A percentile compares a stretch with the other conserved stretches of the same genome.
phyloP scores from a whole-genome alignment of 1,140 invertebrate genomes.

The Meloidogyne hapla region DNA sequence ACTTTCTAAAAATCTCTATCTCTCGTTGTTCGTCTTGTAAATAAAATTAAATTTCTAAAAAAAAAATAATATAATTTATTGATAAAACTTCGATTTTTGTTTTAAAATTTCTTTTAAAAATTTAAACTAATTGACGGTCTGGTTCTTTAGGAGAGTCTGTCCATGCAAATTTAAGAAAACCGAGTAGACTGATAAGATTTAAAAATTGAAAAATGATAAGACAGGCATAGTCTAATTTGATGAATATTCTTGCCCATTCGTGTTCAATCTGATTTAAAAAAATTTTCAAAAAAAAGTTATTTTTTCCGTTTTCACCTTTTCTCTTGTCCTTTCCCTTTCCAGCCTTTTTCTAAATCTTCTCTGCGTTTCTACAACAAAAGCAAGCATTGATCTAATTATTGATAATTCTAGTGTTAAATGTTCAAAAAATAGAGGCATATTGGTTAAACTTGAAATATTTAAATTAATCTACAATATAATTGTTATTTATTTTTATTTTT shows the following conservation, averaged over 20 bases:
- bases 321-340: slow-evolving; percentile 17
- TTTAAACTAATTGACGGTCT: slow-evolving; percentile 13
- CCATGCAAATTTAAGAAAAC: slow-evolving; percentile 54
- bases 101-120: neutral
- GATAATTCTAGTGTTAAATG: slow-evolving; percentile 6
- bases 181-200: slow-evolving; percentile 50
- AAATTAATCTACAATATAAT: too few species aligned
- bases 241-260: slow-evolving; percentile 57
- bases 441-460: neutral
- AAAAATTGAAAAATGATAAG: slow-evolving; percentile 52
- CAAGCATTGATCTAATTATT: slow-evolving; percentile 5
- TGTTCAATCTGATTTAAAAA: slow-evolving; percentile 55
- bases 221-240: slow-evolving; percentile 55
- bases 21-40: too few species aligned
- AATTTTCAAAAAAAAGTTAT: neutral
- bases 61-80: too few species aligned
- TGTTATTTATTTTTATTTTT: too few species aligned
- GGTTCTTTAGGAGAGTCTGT: slow-evolving; percentile 42
- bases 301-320: slow-evolving; percentile 7
- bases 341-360: slow-evolving; percentile 10
- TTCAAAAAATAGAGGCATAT: neutral
- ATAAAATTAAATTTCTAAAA: too few species aligned
- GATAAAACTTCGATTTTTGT: too few species aligned
- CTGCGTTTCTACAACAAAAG: slow-evolving; percentile 20
- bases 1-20: too few species aligned